Evolutionary conservation across 2,113 vertebrate species (phyloP).

Genomic region (Tylochromis polylepis): DNA sequence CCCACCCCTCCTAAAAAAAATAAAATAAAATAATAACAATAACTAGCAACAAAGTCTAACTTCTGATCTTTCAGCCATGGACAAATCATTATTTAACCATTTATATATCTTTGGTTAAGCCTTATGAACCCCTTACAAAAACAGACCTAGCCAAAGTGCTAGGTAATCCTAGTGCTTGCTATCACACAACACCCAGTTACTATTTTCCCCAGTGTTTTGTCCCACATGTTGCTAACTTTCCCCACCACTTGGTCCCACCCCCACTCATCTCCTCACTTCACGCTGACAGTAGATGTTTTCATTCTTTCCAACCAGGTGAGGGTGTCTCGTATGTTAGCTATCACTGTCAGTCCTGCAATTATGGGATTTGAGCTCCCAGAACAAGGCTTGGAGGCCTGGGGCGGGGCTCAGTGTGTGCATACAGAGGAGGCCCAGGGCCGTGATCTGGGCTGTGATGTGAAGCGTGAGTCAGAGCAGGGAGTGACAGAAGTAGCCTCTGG

Average conservation of each 20-base stretch:
- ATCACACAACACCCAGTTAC: not conserved
- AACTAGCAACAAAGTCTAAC: not conserved
- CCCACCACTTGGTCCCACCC: constrained; percentile 8
- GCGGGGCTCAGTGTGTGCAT: constrained; percentile 39
- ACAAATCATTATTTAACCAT: not conserved
- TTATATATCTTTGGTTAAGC: not conserved
- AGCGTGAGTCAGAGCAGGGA: constrained; percentile 56
- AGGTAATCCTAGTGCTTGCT: not conserved
- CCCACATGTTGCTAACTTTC: constrained; percentile 43
- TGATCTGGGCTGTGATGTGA: constrained; percentile 51
- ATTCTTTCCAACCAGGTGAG: constrained; percentile 76
- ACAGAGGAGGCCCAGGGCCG: constrained; percentile 38
- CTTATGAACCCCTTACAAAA: not conserved
- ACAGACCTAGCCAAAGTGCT: not conserved
- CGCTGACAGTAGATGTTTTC: constrained; percentile 74
- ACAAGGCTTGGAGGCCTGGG: constrained; percentile 51
- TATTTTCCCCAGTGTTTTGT: not conserved
- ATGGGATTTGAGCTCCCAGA: constrained; percentile 74
- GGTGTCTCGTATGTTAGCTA: constrained; percentile 66
- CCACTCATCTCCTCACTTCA: constrained; percentile 37
- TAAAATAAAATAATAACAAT: not conserved
- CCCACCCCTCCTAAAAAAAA: not conserved
- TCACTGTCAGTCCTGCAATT: constrained; percentile 78
- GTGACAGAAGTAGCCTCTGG: constrained; percentile 62
- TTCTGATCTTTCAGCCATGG: not conserved